These are phyloP conservation scores for Cabera pusaria DNA, from an alignment of 2,888 invertebrate species.

Conservation along the genomic window DNA sequence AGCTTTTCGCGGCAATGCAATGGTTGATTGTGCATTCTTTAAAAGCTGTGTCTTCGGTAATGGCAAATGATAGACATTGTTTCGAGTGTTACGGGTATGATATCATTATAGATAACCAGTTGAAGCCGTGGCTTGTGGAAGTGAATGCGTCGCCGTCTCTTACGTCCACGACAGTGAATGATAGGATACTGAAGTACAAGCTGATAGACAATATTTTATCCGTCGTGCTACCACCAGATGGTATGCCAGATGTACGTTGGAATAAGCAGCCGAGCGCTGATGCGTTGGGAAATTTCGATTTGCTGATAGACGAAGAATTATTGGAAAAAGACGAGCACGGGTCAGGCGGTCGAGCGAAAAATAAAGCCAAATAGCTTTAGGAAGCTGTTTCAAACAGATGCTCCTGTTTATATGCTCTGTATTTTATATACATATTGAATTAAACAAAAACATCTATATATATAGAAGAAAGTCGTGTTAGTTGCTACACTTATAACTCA, in stretches of 20 bases:
- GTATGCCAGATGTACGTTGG: slow-evolving; percentile 95
- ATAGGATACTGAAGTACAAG: slow-evolving; percentile 96
- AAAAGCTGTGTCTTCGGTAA: slow-evolving; percentile 95
- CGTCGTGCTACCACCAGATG: slow-evolving; percentile 94
- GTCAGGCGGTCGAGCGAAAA: slow-evolving; percentile 42
- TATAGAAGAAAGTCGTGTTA: no score
- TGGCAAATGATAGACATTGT: slow-evolving; percentile 96
- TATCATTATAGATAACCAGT: slow-evolving; percentile 96
- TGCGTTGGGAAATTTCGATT: slow-evolving; percentile 92
- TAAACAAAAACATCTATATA: no score
- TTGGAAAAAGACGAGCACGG: slow-evolving; percentile 85
- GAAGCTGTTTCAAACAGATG: no score
- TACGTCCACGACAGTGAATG: slow-evolving; percentile 96
- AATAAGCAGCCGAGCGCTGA: slow-evolving; percentile 90
- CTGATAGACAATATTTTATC: slow-evolving; percentile 96
- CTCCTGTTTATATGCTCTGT: no score
- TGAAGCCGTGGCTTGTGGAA: slow-evolving; percentile 97
- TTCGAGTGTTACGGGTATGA: slow-evolving; percentile 98
- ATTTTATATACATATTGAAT: no score
- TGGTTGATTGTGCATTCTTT: slow-evolving; percentile 96
- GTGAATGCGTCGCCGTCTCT: slow-evolving; percentile 98
- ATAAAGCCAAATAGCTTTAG: slow-evolving; percentile 40
- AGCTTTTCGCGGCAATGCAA: slow-evolving; percentile 93
- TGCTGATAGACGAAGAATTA: slow-evolving; percentile 92
- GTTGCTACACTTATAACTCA: no score